Base-by-base conservation (phyloP, 2,888 invertebrate genomes). In the Andrena chrysosceles region DNA sequence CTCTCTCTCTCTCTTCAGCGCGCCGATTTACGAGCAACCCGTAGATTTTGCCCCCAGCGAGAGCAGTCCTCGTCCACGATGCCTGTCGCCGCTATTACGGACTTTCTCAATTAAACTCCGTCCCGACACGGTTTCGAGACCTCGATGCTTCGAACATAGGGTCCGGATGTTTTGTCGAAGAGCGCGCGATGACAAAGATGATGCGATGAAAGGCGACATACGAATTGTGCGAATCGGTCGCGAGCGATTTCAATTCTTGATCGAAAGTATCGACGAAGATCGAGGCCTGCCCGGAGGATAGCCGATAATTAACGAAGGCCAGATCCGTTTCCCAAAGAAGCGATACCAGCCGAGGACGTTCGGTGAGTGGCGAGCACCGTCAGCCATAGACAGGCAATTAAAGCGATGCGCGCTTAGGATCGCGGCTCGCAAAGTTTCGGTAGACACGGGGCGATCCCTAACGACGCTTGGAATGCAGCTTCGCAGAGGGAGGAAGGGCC, bases 401-500 rank as follows among this genome's bases (percentile, higher is more conserved):
- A 91, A 91, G 85, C 86, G 87, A 87, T 87, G 84, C 88, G 85
- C 87, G 89, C 83, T 89, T 88, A 89, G 86, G 85, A 67, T 83
- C 77, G 87, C 83, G 82, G 77, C 71, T 81, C 64, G 80, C 73
- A 63, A 83, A 84, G 66, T 88, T 89, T 87, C 62, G 89, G 87
- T 81, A 63, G 83, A 70, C 72, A 76, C 75, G 82, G 79, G 82
- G 75, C 74, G 88, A 86, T 76, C 85, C 87, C 86, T 89, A 90
- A 91, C 89, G 83, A 89, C 87, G 89, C 88, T 85, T 81, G 93
- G 93, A 93, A 93, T 93, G 93, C 91, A 88, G 91, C 91, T 91
- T 92, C 88, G 89, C 77, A 69, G 73, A 67, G 71, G 69, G 31
- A 16, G 56, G 54, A 56, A 54, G 59, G 42, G 68, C 60, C 13